phyloP scores from a whole-genome alignment of 2,888 invertebrate genomes.

The Drosophila eohydei region DNA sequence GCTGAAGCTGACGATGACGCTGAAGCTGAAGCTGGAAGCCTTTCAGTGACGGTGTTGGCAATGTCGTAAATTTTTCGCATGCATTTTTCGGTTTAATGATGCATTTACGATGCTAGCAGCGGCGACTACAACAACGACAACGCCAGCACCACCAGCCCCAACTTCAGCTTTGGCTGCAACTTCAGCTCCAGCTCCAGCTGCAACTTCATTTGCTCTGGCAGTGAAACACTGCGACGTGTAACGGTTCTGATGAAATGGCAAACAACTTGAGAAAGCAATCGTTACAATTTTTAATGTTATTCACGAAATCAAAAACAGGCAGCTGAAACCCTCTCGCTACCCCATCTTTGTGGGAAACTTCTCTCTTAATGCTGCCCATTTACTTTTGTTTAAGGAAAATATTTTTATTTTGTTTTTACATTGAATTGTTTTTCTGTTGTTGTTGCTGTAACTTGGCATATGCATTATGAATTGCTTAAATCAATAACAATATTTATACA shows the following conservation, averaged over 20 bases:
- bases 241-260: slow-evolving; percentile 60
- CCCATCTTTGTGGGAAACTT: background rate
- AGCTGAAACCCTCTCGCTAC: slow-evolving; percentile 59
- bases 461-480: slow-evolving; percentile 58
- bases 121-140: slow-evolving; percentile 53
- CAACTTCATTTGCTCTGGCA: slow-evolving; percentile 21
- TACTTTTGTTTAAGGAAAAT: slow-evolving; percentile 64
- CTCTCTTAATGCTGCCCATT: background rate
- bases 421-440: slow-evolving; percentile 30
- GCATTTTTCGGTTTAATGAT: slow-evolving; percentile 82
- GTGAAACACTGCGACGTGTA: slow-evolving; percentile 57
- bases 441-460: slow-evolving; percentile 44
- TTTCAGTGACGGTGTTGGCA: slow-evolving; percentile 67
- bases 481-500: slow-evolving; percentile 69
- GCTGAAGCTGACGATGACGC: slow-evolving; percentile 17
- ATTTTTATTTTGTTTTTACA: slow-evolving; percentile 66
- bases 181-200: slow-evolving; percentile 4
- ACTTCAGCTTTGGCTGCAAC: background rate
- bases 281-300: slow-evolving; percentile 77
- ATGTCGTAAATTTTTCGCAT: slow-evolving; percentile 80
- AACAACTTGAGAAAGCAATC: slow-evolving; percentile 77
- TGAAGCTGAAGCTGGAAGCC: slow-evolving; percentile 34
- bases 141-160: slow-evolving; percentile 1
- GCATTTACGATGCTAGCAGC: slow-evolving; percentile 81
- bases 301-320: slow-evolving; percentile 63